Base-by-base conservation (phyloP, 2,113 vertebrate genomes). In the Haliaeetus leucogaster region DNA sequence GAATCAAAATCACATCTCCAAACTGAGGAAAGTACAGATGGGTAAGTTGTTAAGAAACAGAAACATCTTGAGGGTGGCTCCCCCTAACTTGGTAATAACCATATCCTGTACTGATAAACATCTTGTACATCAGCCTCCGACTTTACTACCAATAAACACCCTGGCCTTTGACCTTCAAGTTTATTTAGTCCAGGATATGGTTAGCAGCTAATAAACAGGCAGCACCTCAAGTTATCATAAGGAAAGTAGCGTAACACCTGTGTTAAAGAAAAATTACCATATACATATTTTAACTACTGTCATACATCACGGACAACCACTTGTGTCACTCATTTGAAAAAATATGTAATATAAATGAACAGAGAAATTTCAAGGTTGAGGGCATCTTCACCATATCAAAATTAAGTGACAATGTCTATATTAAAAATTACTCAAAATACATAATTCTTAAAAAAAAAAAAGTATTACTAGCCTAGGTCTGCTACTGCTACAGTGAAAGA, bases 121-220 rank as follows among this genome's bases (percentile, higher is more conserved):
- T 96, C 93, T 97, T 97, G 91, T 79, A 95, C 95, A 96, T 97
- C 95, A 96, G 90, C 90, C 94, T 77, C 81, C 5, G 7, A 91
- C 88, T 94, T 95, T 96, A 97, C 89, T 95, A 96, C 96, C 96
- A 92, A 97, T 97, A 97, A 97, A 97, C 96, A 96, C 97, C 95
- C 50, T 91, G 78, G 87, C 93, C 91, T 97, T 88, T 96, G 95
- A 95, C 94, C 97, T 92, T 55, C 65, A 53, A 66, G 82, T 97
- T 97, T 97, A 95, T 97, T 96, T 96, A 96, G 95, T 87, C 96
- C 96, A 96, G 96, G 93, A 95, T 96, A 96, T 81, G 95, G 91
- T 97, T 97, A 97, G 97, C 96, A 97, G 90, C 96, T 97, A 95
- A 96, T 97, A 97, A 97, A 97, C 91, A 96, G 90, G 91, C 93